These are phyloP conservation scores for Pseudobourletiella spinata DNA, from an alignment of 1,140 invertebrate genomes.

Conservation along the genomic window DNA sequence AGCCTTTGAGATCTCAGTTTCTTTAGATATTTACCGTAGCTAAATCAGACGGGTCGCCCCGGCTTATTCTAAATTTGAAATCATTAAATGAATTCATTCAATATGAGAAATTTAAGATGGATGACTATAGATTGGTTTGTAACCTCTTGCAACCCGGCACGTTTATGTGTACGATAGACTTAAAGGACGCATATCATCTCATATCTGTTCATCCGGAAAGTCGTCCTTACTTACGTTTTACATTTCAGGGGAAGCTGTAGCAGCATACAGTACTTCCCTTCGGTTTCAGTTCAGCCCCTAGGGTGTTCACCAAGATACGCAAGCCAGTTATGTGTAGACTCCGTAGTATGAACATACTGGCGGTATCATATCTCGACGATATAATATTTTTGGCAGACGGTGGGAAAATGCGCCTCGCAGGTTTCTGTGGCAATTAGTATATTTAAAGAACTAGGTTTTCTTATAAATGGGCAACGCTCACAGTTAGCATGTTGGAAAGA, in stretches of 20 bases:
- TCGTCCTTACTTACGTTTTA: background rate
- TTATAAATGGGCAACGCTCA: background rate
- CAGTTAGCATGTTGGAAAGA: background rate
- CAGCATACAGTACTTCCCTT: background rate
- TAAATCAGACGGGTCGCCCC: background rate
- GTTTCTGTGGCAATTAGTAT: background rate
- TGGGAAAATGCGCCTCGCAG: background rate
- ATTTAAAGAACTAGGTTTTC: background rate
- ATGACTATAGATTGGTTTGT: constrained; percentile 1
- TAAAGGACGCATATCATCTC: background rate
- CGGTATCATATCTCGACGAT: background rate
- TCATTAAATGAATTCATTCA: constrained; percentile 1
- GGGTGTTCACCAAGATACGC: background rate
- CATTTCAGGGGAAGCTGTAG: background rate
- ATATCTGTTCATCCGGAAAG: background rate
- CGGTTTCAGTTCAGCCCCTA: background rate
- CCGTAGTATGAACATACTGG: background rate
- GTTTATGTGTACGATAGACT: background rate
- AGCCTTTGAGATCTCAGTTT: background rate
- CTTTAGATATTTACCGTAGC: background rate
- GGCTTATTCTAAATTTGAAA: constrained; percentile 10
- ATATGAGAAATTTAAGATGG: no score
- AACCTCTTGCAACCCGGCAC: background rate
- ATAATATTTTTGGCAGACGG: background rate
- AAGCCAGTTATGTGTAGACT: background rate